These are phyloP conservation scores for Oxygymnocypris stewartii DNA, from an alignment of 2,113 vertebrate genomes.

Conservation along the genomic window DNA sequence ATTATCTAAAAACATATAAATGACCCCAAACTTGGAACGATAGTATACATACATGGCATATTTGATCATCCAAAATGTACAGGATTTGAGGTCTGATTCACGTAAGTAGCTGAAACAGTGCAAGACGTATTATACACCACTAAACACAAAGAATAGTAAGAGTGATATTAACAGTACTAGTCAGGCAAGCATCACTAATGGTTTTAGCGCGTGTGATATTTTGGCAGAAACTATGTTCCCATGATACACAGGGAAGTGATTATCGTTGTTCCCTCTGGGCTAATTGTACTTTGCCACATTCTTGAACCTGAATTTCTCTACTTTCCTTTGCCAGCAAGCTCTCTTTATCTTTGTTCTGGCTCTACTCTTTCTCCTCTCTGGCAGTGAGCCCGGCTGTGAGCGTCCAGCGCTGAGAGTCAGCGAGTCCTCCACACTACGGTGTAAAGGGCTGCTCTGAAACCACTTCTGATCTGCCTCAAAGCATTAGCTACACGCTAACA, in stretches of 20 bases:
- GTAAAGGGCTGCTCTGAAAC: slow-evolving; percentile 69
- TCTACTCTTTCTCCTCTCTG: slow-evolving; percentile 17
- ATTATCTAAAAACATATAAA: background rate
- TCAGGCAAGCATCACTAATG: background rate
- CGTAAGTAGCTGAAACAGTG: background rate
- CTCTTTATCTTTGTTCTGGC: slow-evolving; percentile 31
- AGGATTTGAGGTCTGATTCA: background rate
- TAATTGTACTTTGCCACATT: slow-evolving; percentile 29
- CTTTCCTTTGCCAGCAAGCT: slow-evolving; percentile 14
- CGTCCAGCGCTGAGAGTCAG: slow-evolving; percentile 54
- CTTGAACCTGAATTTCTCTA: slow-evolving; percentile 17
- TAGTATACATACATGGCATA: background rate
- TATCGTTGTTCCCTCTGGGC: slow-evolving; percentile 21
- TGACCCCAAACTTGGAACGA: background rate
- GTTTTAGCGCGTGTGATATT: background rate
- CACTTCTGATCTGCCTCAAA: slow-evolving; percentile 71
- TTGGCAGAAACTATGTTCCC: background rate
- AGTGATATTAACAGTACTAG: background rate
- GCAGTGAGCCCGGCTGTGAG: slow-evolving; percentile 3
- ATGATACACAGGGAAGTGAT: slow-evolving; percentile 1
- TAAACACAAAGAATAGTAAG: background rate
- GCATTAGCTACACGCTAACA: slow-evolving; percentile 74
- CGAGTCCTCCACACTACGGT: slow-evolving; percentile 53
- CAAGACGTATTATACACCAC: background rate
- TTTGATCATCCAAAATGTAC: background rate